phyloP scores from a whole-genome alignment of 2,888 invertebrate genomes.

The Muschampia plurimacula region DNA sequence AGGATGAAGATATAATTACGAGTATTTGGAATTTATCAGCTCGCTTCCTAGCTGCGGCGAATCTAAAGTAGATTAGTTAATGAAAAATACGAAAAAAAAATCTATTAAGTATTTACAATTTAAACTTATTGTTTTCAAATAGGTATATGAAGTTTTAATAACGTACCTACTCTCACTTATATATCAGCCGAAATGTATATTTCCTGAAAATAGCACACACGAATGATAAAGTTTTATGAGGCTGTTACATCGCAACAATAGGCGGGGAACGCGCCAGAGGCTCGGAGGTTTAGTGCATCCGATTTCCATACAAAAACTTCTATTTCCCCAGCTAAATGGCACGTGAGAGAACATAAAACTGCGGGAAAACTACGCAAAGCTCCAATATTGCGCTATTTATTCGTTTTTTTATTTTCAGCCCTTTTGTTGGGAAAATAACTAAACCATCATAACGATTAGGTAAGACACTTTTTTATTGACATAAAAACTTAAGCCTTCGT shows the following conservation, averaged over 20 bases:
- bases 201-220: slow-evolving; percentile 43
- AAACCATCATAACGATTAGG: slow-evolving; percentile 14
- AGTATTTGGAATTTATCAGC: slow-evolving; percentile 11
- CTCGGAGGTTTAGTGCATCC: slow-evolving; percentile 79
- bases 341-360: slow-evolving; percentile 84
- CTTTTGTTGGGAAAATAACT: slow-evolving; percentile 49
- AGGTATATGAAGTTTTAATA: too few relatives aligned
- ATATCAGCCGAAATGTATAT: slow-evolving; percentile 21
- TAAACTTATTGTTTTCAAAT: too few relatives aligned
- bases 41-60: background rate
- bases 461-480: background rate
- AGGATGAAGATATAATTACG: slow-evolving; percentile 1
- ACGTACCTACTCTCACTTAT: background rate
- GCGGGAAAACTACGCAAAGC: slow-evolving; percentile 74
- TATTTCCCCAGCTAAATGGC: slow-evolving; percentile 84
- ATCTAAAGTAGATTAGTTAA: too few relatives aligned
- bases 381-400: slow-evolving; percentile 54
- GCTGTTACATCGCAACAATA: slow-evolving; percentile 77
- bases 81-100: too few relatives aligned
- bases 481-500: background rate
- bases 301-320: slow-evolving; percentile 85
- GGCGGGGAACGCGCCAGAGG: slow-evolving; percentile 66
- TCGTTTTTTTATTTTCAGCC: slow-evolving; percentile 62
- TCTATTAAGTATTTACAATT: too few relatives aligned
- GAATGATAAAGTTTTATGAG: slow-evolving; percentile 82